A percentile compares a stretch with the other conserved stretches of the same genome.
These are phyloP conservation scores for Steinernema scapterisci DNA, from an alignment of 2,888 invertebrate species.

Conservation along the genomic window DNA sequence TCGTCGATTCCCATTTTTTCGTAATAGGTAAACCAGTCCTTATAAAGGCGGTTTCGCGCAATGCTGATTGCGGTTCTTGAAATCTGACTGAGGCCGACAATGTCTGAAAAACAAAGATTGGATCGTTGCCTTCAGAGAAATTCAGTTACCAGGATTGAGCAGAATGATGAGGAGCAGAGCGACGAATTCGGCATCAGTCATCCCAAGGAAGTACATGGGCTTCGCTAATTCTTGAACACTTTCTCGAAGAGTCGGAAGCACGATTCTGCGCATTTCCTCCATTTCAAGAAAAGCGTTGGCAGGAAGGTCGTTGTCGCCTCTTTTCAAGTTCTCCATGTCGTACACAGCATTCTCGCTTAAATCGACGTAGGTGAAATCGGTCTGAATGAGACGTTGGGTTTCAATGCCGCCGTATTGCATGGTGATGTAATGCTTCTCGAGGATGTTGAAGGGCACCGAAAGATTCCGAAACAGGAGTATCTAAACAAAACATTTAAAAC, in stretches of 20 bases:
- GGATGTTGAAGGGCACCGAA: constrained; percentile 48
- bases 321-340: not conserved
- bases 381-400: constrained; percentile 41
- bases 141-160: constrained; percentile 52
- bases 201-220: constrained; percentile 49
- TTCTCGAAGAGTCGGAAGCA: constrained; percentile 39
- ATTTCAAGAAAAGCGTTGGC: not conserved
- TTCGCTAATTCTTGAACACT: constrained; percentile 50
- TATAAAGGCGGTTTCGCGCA: constrained; percentile 44
- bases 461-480: constrained; percentile 50
- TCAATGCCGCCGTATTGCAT: constrained; percentile 47
- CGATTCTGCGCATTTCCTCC: constrained; percentile 23
- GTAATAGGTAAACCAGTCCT: constrained; percentile 60
- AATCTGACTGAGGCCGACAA: constrained; percentile 37
- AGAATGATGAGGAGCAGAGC: constrained; percentile 53
- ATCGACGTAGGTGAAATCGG: constrained; percentile 38
- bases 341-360: not conserved
- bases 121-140: constrained; percentile 15
- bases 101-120: constrained; percentile 38
- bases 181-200: constrained; percentile 58
- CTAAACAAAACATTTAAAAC: constrained; percentile 34
- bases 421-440: constrained; percentile 59
- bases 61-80: constrained; percentile 41
- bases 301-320: not conserved
- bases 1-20: constrained; percentile 42